Evolutionary conservation across 2,888 invertebrate genomes (phyloP), one percentile per base, ranked within the genome.

Genomic region (Hylaea fasciaria): DNA sequence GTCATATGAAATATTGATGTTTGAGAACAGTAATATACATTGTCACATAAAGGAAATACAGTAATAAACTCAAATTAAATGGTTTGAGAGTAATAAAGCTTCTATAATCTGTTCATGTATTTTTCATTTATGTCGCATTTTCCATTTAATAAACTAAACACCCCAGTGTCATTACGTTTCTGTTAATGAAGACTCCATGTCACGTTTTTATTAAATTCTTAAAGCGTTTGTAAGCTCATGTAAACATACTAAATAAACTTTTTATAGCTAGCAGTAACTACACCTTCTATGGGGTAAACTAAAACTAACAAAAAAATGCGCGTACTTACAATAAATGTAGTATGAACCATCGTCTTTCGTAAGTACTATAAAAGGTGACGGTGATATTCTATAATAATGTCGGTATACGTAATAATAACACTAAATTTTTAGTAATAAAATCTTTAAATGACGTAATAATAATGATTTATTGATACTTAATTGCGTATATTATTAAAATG

Each of bases 221-320:
- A 87, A 87, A 86, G 88, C 86, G 71, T 83, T 71, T 73, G 72
- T 88, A 89, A 89, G 89, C 89, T 89, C 89, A 76, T 77, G 70
- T 80, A 70, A 66, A 77, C 81, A 77, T 22, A 22, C 22, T 68
- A 77, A 82, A 81, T 76, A 68, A 83, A 77, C 60, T 53, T 70
- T 22, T 78, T 70, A 76, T 55, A 77, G 77, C 82, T 85, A 87
- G 81, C 82, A 81, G 74, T 74, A 70, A 81, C 76, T 77, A 82
- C 76, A 51, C 62, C 39, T 57, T 62, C 43, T 55, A 59, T 41
- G 56, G 41, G 46, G 16, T 52, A 44, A n/a, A 8, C 40, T 48
- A 52, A 37, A 43, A 37, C 17, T 51, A 56, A 58, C n/a, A 39
- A 35, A 64, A 46, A 64, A 39, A 48, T 57, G 59, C 63, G 45